phyloP scores from a whole-genome alignment of 2,113 vertebrate genomes.

The Otocyon megalotis region DNA sequence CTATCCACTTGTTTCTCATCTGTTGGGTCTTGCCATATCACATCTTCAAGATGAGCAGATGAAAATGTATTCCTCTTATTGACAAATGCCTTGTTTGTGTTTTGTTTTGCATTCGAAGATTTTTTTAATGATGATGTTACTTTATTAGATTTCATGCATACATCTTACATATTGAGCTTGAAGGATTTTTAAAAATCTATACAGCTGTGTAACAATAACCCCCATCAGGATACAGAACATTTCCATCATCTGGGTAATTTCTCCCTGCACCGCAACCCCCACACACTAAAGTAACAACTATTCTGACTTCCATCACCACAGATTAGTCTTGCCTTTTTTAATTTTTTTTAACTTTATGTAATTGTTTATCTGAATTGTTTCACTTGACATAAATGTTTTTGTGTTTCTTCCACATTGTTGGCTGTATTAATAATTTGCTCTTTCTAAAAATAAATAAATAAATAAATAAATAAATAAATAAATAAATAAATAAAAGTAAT shows the following conservation, averaged over 20 bases:
- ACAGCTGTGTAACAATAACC: not conserved
- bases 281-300: too few species aligned
- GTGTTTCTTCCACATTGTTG: not conserved
- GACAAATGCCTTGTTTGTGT: not conserved
- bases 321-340: not conserved
- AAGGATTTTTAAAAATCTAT: not conserved
- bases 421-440: not conserved
- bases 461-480: too few species aligned
- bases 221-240: not conserved
- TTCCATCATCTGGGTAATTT: not conserved
- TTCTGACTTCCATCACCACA: too few species aligned
- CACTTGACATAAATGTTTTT: not conserved
- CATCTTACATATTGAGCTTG: not conserved
- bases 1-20: not conserved
- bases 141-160: not conserved
- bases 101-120: not conserved
- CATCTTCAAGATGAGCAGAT: not conserved
- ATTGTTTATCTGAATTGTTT: not conserved
- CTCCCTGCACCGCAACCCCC: not conserved
- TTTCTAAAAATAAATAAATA: too few species aligned
- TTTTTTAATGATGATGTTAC: not conserved
- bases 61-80: not conserved
- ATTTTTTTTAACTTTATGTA: not conserved
- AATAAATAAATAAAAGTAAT: too few species aligned
- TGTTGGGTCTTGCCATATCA: not conserved